These are phyloP conservation scores for Girardinus metallicus DNA, from an alignment of 2,797 vertebrate genomes.

Conservation along the genomic window DNA sequence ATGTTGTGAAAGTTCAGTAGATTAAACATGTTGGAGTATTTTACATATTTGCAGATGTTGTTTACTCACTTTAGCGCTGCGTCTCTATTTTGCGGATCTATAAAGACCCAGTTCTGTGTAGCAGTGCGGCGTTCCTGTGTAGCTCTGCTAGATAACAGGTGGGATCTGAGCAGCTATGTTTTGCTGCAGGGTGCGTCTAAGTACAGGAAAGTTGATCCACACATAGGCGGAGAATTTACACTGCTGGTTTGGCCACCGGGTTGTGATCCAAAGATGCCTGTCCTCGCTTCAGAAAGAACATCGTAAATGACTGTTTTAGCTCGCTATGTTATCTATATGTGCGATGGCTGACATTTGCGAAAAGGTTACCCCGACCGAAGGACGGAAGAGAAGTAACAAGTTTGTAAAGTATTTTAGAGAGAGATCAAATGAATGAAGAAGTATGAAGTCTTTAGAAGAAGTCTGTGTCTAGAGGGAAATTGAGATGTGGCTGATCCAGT, in stretches of 20 bases:
- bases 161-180: slow-evolving; percentile 31
- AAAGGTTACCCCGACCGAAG: slow-evolving; percentile 30
- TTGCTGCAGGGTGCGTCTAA: slow-evolving; percentile 3
- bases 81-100: not conserved
- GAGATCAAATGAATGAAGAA: too few relatives aligned
- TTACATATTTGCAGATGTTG: not conserved
- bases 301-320: slow-evolving; percentile 58
- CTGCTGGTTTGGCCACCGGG: slow-evolving; percentile 25
- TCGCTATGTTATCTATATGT: slow-evolving; percentile 22
- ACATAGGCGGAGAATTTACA: slow-evolving; percentile 8
- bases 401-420: not conserved
- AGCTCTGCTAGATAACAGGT: slow-evolving; percentile 36
- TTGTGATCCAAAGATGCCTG: slow-evolving; percentile 44
- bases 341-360: slow-evolving; percentile 20
- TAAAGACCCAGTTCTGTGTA: not conserved
- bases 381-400: not conserved
- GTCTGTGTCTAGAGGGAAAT: not conserved
- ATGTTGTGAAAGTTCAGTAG: not conserved
- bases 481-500: not conserved
- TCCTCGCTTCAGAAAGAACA: slow-evolving; percentile 37
- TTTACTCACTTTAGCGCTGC: not conserved
- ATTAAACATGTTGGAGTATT: not conserved
- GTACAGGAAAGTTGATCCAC: slow-evolving; percentile 46
- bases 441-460: not conserved
- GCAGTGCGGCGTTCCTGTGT: too few relatives aligned